Evolutionary conservation across 1,140 invertebrate species (phyloP), one percentile per base, ranked within the genome.

Genomic region (Heliconius congener): DNA sequence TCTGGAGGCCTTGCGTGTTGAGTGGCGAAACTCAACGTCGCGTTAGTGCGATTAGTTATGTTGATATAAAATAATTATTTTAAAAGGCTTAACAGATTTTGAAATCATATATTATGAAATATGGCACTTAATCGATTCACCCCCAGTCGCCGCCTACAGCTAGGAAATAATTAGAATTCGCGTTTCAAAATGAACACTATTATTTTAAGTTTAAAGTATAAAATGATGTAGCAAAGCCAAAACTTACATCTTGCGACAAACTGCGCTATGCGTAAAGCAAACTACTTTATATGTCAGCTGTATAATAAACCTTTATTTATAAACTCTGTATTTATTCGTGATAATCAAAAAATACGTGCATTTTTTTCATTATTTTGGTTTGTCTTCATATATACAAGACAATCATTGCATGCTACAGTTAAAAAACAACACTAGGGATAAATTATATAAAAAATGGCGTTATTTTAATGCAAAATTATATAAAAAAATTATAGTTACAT

Each of bases 51-150:
- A 34, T 34, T 34, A 34, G 34, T 5, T 34, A 6, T 34, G 39
- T 18, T 52, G 16, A 52, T 19, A 52, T 52, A 52, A 18, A 18
- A 18, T 18, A 1, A 52, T 52, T n/a, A 55, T 60, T 60, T 60
- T 9, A 60, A 60, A 27, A 60, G 2, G n/a, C 9, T 9, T 9
- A 23, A 60, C 57, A 27, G 6, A 60, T 16, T 46, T 13, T 46
- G 42, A 30, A 27, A 66, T 66, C 60, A 66, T 30, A 66, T 0
- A 66, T 66, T 66, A 66, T 66, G 60, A 27, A 66, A 66, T 66
- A 66, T 66, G 4, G 11, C 60, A 66, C 9, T 66, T 66, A 16
- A 66, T 66, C 60, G 60, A 66, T 60, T 66, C 60, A 66, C 60
- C 60, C 60, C 11, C 11, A 66, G 60, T 16, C 23, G 9, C 23